Base-by-base conservation (phyloP, 2,113 vertebrate species). In the Nycticebus coucang region DNA sequence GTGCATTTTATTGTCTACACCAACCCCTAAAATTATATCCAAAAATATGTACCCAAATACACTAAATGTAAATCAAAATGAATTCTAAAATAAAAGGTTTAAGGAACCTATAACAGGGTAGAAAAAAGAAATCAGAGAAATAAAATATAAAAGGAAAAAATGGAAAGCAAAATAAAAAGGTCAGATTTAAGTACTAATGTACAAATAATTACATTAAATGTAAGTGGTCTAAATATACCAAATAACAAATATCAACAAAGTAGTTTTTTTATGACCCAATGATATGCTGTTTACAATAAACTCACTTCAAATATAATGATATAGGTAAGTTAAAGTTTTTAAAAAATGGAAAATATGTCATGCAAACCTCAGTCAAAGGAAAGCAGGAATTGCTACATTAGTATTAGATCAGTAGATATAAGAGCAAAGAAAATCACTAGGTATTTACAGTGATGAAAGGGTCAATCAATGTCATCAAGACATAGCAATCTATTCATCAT, bases 101-200 rank as follows among this genome's bases (percentile, higher is more conserved):
- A 82, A 85, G 5, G 75, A 92, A 79, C 7, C 22, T n/a, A 80
- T 22, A 79, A n/a, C 55, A 89, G 55, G 8, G 5, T 72, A 75
- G n/a, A 26, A 57, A 45, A 75, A 55, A 75, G n/a, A 64, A 91
- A 93, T 57, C 45, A 81, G 7, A 88, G 59, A 87, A 66, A 80
- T 18, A 7, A 91, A 88, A 87, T 74, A 19, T 14, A 91, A 6
- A 75, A 13, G 5, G 50, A 79, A 91, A 5, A 91, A 89, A 84
- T 53, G 62, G 12, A 59, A 95, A 86, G 24, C 69, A 96, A 97
- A 93, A 94, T 80, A 74, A 64, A 95, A 92, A 57, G 62, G 28
- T 92, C 86, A 87, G 19, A 90, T 8, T 33, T 69, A 83, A 37
- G 28, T 53, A 45, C 33, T 87, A 81, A 80, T 1, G 3, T 55